Evolutionary conservation across 2,113 vertebrate species (phyloP).

Genomic region (Seriola dumerili): DNA sequence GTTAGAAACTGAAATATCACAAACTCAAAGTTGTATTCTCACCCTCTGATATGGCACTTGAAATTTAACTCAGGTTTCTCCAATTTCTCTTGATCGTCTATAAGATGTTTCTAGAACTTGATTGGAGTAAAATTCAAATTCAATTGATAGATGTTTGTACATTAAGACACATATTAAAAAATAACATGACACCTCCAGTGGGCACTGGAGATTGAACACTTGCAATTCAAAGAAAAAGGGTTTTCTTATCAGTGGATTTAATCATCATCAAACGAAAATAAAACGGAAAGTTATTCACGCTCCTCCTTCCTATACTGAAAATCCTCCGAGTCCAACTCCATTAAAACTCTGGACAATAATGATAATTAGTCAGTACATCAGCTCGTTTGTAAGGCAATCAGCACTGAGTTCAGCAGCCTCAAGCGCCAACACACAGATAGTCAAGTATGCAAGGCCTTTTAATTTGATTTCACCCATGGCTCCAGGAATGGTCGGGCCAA

Average conservation of each 20-base stretch:
- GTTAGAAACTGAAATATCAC: no score
- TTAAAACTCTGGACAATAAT: not conserved
- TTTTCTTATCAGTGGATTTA: not conserved
- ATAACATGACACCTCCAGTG: no score
- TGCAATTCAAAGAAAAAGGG: no score
- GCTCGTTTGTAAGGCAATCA: not conserved
- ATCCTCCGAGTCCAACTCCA: not conserved
- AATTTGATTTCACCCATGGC: constrained; percentile 45
- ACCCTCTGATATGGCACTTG: no score
- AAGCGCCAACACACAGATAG: not conserved
- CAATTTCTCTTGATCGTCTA: no score
- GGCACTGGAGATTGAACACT: no score
- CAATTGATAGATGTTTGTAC: no score
- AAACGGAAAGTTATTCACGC: not conserved
- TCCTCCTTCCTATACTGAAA: not conserved
- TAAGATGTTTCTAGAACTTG: no score
- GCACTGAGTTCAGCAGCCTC: not conserved
- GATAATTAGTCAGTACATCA: not conserved
- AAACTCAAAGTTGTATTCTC: no score
- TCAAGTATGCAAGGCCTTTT: constrained; percentile 27
- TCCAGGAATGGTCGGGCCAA: constrained; percentile 15
- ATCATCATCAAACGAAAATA: not conserved
- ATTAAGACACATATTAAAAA: no score
- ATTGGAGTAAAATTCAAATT: no score
- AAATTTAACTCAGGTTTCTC: no score